Evolutionary conservation across 2,797 vertebrate genomes (phyloP).

Genomic region (Tangara arthus): DNA sequence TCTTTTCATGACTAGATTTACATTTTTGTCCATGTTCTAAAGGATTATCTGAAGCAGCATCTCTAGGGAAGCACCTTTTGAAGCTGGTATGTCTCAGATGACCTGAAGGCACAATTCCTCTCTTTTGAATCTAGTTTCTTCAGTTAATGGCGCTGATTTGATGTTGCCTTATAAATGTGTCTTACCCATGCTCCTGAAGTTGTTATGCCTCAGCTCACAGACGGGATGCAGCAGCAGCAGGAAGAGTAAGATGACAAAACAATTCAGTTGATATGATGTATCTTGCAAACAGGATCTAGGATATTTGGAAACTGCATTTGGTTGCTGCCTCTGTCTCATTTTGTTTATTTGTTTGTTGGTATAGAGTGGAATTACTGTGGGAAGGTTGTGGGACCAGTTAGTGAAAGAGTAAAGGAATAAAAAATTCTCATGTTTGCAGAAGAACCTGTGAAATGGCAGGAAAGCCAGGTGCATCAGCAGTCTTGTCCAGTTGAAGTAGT

Average conservation of each 20-base stretch:
- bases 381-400: neutral
- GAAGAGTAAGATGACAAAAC: neutral
- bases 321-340: neutral
- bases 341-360: neutral
- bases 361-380: neutral
- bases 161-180: neutral
- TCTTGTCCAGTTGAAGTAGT: neutral
- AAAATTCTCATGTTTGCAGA: neutral
- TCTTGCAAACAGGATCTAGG: neutral
- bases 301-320: neutral
- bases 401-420: neutral
- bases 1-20: neutral
- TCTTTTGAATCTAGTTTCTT: neutral
- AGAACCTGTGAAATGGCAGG: neutral
- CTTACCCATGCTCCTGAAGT: neutral
- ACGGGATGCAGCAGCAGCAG: accelerated
- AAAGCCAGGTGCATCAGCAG: neutral
- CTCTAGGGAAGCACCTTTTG: neutral
- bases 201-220: neutral
- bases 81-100: neutral
- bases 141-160: neutral
- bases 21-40: neutral
- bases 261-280: neutral
- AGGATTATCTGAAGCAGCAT: neutral
- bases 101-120: neutral